These are phyloP conservation scores for Neopelma chrysocephalum DNA, from an alignment of 2,797 vertebrate species.

Conservation along the genomic window DNA sequence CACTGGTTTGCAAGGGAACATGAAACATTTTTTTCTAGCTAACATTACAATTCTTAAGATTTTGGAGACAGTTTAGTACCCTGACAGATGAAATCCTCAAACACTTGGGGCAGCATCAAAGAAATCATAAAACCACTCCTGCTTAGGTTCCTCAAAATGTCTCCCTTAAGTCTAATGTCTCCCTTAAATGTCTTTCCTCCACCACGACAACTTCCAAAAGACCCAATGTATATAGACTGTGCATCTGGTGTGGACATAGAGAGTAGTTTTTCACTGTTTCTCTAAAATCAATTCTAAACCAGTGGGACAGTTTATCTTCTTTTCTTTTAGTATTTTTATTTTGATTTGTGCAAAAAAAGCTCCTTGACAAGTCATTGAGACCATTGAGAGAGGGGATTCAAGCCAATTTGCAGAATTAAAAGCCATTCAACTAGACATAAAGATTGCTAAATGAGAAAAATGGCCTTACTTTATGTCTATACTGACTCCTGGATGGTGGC, in stretches of 20 bases:
- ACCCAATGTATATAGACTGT: fast-evolving
- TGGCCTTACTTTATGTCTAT: too few species aligned
- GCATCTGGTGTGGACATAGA: background rate
- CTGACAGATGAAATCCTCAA: background rate
- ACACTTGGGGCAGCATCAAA: background rate
- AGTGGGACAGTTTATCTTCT: background rate
- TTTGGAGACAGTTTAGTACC: background rate
- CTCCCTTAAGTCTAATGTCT: background rate
- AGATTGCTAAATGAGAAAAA: background rate
- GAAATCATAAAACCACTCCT: background rate
- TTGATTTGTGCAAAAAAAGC: background rate
- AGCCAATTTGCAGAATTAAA: background rate
- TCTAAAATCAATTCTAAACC: background rate
- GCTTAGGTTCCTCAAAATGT: background rate
- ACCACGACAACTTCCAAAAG: background rate
- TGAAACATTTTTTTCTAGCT: fast-evolving
- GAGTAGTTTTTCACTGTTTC: background rate
- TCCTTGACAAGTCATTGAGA: background rate
- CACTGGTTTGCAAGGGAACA: background rate
- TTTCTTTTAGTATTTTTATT: background rate
- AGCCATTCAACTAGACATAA: background rate
- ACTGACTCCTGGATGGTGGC: background rate
- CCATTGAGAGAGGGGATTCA: background rate
- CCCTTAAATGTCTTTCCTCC: background rate
- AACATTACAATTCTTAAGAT: background rate